Evolutionary conservation across 1,140 invertebrate genomes (phyloP).

Genomic region (Drosophila nebulosa): DNA sequence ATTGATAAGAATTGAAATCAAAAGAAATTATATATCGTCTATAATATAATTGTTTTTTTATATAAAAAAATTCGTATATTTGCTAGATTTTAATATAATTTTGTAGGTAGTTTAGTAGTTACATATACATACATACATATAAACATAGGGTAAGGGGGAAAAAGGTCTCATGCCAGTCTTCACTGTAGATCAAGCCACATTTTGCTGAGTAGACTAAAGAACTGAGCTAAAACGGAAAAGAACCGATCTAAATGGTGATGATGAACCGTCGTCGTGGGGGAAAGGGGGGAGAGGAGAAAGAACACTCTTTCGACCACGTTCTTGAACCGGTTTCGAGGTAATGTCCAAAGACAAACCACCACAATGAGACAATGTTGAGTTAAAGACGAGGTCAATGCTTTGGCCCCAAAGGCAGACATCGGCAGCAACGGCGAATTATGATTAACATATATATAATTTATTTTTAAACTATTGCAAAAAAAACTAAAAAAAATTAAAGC

Average conservation of each 20-base stretch:
- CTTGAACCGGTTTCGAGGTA: conserved; percentile 61
- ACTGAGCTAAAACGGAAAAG: conserved; percentile 10
- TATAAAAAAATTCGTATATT: conserved; percentile 4
- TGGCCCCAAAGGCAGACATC: conserved; percentile 18
- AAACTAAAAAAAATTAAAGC: not conserved
- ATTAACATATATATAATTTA: conserved; percentile 46
- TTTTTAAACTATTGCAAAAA: conserved; percentile 44
- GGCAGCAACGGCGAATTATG: conserved; percentile 23
- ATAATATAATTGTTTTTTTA: too few relatives aligned
- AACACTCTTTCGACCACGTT: conserved; percentile 46
- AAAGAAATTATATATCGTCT: not conserved
- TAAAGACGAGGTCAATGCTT: conserved; percentile 58
- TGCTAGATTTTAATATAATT: conserved; percentile 2
- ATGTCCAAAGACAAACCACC: not conserved
- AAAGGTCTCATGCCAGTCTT: not conserved
- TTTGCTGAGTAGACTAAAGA: conserved; percentile 7
- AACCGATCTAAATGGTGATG: not conserved
- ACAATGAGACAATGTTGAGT: not conserved
- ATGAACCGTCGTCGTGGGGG: not conserved
- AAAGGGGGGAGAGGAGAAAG: not conserved
- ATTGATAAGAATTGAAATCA: too few relatives aligned
- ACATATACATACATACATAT: not conserved
- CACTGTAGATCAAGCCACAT: conserved; percentile 21
- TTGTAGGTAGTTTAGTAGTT: not conserved
- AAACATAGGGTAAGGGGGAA: not conserved